Percentiles rank a stretch among this genome's conserved stretches.
Evolutionary conservation across 2,113 vertebrate genomes (phyloP).

Genomic region (Oenanthe melanoleuca): DNA sequence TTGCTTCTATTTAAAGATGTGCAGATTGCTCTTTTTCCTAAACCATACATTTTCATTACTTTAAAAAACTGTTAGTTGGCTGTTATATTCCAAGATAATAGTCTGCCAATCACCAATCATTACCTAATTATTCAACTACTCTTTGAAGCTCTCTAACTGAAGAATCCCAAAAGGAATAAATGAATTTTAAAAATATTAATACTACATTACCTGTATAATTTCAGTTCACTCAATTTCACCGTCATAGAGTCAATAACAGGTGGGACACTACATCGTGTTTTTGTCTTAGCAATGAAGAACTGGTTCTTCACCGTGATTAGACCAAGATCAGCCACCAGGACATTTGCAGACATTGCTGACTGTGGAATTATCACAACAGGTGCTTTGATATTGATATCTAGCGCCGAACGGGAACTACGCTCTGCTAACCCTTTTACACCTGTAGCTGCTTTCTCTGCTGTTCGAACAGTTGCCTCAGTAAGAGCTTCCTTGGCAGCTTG

Average conservation of each 20-base stretch:
- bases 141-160: neutral
- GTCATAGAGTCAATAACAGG: conserved; percentile 91
- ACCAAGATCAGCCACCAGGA: conserved; percentile 94
- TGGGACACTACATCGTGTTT: conserved; percentile 76
- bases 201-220: conserved; percentile 87
- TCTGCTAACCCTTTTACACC: conserved; percentile 91
- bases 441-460: conserved; percentile 90
- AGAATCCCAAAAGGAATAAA: neutral
- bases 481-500: conserved; percentile 91
- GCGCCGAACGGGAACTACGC: conserved; percentile 84
- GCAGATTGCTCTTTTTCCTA: neutral
- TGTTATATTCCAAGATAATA: neutral
- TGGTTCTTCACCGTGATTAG: conserved; percentile 88
- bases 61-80: neutral
- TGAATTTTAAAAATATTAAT: neutral
- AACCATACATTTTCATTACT: neutral
- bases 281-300: conserved; percentile 81
- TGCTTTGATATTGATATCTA: conserved; percentile 92
- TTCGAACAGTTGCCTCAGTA: conserved; percentile 92
- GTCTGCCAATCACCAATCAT: neutral
- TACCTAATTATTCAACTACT: neutral
- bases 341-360: conserved; percentile 87
- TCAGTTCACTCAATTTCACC: conserved; percentile 90
- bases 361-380: conserved; percentile 94
- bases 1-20: neutral